Conservation (phyloP, 2,113 vertebrate species). For the Crypturellus undulatus region DNA sequence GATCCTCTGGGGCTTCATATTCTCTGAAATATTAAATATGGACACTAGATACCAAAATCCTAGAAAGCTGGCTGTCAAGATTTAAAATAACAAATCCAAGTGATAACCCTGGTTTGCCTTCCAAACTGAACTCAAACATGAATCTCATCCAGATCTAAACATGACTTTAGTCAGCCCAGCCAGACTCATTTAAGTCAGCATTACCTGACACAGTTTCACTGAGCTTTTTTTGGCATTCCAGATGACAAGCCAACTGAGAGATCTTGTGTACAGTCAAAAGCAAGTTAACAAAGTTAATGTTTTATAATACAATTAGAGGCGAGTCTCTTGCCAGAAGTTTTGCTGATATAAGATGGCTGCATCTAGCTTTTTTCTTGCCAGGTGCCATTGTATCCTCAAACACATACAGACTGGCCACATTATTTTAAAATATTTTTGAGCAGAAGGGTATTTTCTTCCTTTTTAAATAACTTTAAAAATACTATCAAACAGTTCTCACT, state of each 20-base stretch:
- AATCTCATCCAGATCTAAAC: background rate
- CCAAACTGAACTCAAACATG: background rate
- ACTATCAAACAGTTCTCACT: background rate
- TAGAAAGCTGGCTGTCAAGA: background rate
- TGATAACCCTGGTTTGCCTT: background rate
- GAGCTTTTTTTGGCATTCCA: background rate
- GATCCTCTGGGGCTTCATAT: background rate
- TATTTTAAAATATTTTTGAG: slow-evolving; percentile 32
- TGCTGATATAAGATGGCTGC: background rate
- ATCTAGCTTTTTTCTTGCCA: slow-evolving; percentile 11
- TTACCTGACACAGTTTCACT: background rate
- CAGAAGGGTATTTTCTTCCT: background rate
- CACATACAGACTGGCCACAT: background rate
- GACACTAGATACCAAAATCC: background rate
- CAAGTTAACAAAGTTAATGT: slow-evolving; percentile 12
- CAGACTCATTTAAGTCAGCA: background rate
- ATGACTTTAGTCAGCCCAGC: background rate
- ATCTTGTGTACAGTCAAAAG: slow-evolving; percentile 34
- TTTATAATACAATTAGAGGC: slow-evolving; percentile 31
- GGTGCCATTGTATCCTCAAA: background rate
- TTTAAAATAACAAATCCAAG: background rate
- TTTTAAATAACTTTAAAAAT: background rate
- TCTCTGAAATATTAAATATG: background rate
- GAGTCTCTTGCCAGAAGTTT: background rate
- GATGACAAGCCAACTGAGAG: background rate